Evolutionary conservation across 2,797 vertebrate species (phyloP).

Genomic region (Falco cherrug): DNA sequence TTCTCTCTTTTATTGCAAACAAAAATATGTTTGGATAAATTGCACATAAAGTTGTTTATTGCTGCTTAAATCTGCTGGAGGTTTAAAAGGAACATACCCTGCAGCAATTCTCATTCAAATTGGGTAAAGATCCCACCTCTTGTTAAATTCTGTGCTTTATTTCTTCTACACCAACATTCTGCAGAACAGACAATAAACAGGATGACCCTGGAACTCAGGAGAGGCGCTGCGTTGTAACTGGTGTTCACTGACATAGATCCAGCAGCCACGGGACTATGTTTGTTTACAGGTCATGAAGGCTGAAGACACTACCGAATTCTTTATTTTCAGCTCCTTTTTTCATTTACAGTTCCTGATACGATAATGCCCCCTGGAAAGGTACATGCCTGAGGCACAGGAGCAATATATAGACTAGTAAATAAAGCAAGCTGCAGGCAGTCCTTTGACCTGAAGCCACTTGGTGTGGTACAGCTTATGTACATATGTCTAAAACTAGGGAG

Average conservation of each 20-base stretch:
- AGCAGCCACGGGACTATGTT: background rate
- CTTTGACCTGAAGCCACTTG: background rate
- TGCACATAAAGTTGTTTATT: conserved; percentile 71
- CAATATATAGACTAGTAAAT: background rate
- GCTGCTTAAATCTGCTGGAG: conserved; percentile 63
- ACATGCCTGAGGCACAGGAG: background rate
- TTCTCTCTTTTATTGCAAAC: conserved; percentile 69
- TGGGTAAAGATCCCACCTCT: background rate
- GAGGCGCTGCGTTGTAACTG: background rate
- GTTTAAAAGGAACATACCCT: background rate
- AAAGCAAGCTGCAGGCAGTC: background rate
- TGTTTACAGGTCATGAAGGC: background rate
- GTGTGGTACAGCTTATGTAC: background rate
- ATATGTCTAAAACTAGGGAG: background rate
- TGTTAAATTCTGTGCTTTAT: background rate
- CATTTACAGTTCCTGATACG: background rate
- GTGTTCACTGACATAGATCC: background rate
- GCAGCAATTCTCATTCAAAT: background rate
- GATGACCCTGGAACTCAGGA: background rate
- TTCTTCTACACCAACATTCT: background rate
- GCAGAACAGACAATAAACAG: background rate
- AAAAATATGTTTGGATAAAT: conserved; percentile 67
- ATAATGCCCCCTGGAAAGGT: background rate
- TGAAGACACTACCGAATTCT: background rate
- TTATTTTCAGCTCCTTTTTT: background rate